Evolutionary conservation across 2,888 invertebrate genomes (phyloP).

Genomic region (Micoletzkya japonica): DNA sequence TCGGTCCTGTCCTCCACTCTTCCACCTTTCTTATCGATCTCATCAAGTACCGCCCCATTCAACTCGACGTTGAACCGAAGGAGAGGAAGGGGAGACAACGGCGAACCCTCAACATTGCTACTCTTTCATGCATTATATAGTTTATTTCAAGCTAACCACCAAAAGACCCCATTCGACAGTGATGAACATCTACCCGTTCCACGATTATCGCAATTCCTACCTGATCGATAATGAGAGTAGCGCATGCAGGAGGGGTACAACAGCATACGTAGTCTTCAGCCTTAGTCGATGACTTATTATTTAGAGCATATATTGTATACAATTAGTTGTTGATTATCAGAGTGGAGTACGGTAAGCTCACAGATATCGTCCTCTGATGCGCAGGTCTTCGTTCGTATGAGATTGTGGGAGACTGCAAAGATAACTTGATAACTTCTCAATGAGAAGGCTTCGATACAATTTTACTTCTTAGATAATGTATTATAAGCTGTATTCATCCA

Average conservation of each 20-base stretch:
- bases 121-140: too few species aligned
- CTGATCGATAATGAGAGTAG: conserved; percentile 32
- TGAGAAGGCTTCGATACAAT: conserved; percentile 27
- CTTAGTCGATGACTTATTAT: background rate
- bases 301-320: background rate
- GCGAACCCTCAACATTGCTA: conserved; percentile 8
- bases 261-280: conserved; percentile 33
- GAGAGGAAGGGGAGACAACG: conserved; percentile 9
- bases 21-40: background rate
- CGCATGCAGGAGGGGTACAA: conserved; percentile 30
- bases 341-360: background rate
- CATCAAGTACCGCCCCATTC: background rate
- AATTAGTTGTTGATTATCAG: background rate
- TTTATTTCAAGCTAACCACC: too few species aligned
- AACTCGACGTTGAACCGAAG: conserved; percentile 19
- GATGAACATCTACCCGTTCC: too few species aligned
- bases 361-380: background rate
- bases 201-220: background rate
- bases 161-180: too few species aligned
- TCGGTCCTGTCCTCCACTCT: too few species aligned
- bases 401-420: conserved; percentile 17
- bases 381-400: background rate
- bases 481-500: background rate
- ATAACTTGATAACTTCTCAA: background rate
- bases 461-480: background rate